Percentiles rank a stretch among this genome's conserved stretches.
These are phyloP conservation scores for Anoura caudifer DNA, from an alignment of 2,113 vertebrate species.

Conservation along the genomic window DNA sequence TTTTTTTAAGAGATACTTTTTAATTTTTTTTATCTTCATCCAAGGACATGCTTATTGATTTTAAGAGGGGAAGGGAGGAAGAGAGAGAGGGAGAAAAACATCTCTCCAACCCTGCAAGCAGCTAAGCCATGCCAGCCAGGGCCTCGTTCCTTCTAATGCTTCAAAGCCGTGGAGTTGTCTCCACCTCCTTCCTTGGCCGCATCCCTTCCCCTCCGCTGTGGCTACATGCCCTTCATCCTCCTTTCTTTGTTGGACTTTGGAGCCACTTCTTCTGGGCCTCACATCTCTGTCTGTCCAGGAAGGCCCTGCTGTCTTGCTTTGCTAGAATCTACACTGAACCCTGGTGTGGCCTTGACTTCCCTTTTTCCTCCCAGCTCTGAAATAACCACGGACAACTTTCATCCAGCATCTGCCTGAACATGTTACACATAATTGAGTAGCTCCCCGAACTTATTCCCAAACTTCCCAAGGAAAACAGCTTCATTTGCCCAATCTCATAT, in stretches of 20 bases:
- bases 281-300: background rate
- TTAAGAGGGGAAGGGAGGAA: no score
- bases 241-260: background rate
- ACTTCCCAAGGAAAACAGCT: no score
- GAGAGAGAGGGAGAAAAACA: no score
- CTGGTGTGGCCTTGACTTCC: background rate
- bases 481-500: no score
- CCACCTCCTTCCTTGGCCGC: background rate
- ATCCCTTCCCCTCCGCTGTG: rapidly evolving
- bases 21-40: no score
- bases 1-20: no score
- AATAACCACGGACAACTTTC: background rate
- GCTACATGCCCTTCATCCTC: background rate
- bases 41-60: no score
- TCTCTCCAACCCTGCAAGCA: no score
- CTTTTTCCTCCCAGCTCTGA: background rate
- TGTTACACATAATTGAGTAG: background rate
- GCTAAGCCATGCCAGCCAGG: no score
- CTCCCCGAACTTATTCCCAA: background rate
- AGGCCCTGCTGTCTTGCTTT: background rate
- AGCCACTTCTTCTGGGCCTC: background rate
- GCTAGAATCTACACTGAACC: background rate
- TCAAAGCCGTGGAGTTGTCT: no score
- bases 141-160: background rate
- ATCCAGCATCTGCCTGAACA: background rate